Conservation (phyloP, 2,797 vertebrate species). For the Pelodytes ibericus region DNA sequence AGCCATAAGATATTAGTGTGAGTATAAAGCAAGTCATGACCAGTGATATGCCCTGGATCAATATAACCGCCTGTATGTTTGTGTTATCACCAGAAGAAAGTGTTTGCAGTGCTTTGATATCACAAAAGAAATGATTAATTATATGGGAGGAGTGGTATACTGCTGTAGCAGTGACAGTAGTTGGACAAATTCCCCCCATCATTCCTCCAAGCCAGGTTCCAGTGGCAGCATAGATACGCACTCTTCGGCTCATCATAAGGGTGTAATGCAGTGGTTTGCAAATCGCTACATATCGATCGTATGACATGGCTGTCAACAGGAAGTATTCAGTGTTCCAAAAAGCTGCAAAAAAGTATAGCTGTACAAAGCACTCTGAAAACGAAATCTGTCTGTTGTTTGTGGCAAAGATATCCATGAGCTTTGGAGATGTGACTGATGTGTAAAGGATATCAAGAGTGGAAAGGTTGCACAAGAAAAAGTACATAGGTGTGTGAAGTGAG, state of each 20-base stretch:
- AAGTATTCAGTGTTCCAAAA: not conserved
- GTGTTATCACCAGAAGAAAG: constrained; percentile 12
- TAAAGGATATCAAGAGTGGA: not conserved
- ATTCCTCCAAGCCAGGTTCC: not conserved
- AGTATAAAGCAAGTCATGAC: not conserved
- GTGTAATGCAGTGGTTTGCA: constrained; percentile 21
- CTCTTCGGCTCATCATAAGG: not conserved
- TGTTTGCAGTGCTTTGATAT: constrained; percentile 11
- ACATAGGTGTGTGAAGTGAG: constrained; percentile 33
- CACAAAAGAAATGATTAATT: constrained; percentile 35
- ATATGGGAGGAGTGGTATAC: not conserved
- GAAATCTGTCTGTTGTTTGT: not conserved
- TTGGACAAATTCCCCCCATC: not conserved
- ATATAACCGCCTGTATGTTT: not conserved
- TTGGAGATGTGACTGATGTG: not conserved
- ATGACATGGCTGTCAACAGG: constrained; percentile 24
- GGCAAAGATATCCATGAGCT: not conserved
- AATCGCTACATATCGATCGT: constrained; percentile 33
- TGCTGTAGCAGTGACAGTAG: not conserved
- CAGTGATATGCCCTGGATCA: not conserved
- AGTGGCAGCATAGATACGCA: not conserved
- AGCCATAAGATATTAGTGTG: not conserved
- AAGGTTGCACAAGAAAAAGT: constrained; percentile 30
- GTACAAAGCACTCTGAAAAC: not conserved
- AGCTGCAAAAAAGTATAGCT: constrained; percentile 6